Conservation (phyloP, 2,797 vertebrate genomes). For the Ctenosaura bakeri region DNA sequence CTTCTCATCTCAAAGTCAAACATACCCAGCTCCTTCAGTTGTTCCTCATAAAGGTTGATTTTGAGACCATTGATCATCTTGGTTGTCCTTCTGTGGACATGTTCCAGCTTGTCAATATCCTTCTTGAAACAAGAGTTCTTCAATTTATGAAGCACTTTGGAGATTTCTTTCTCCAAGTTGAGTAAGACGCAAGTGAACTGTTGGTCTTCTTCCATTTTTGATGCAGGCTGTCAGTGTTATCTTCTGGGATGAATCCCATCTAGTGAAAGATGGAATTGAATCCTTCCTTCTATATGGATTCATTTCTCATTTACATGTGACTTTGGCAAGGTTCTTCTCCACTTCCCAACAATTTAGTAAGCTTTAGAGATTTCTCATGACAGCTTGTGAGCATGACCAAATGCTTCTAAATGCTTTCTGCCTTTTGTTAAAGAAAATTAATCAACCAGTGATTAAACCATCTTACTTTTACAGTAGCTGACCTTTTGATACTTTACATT, state of each 20-base stretch:
- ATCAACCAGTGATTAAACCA: conserved; percentile 8
- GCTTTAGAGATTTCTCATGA: neutral
- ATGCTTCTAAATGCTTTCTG: neutral
- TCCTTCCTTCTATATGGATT: neutral
- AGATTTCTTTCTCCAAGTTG: too few species aligned
- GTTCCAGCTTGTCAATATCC: too few species aligned
- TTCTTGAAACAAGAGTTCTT: too few species aligned
- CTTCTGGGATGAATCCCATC: neutral
- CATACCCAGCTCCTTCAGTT: too few species aligned
- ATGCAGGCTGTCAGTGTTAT: neutral
- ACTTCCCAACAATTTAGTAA: neutral
- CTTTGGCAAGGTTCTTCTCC: neutral
- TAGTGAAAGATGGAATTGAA: neutral
- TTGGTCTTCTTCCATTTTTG: too few species aligned
- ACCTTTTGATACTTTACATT: conserved; percentile 23
- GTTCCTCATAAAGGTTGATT: too few species aligned
- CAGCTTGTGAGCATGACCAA: neutral
- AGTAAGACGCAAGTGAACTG: too few species aligned
- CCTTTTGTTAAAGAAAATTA: conserved; percentile 19
- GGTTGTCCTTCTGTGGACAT: too few species aligned
- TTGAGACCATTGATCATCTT: too few species aligned
- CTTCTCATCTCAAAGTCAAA: too few species aligned
- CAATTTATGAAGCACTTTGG: too few species aligned
- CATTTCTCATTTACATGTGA: neutral
- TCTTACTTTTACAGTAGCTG: neutral